These are phyloP conservation scores for Muntiacus muntjak DNA, from an alignment of 2,113 vertebrate genomes.

Conservation along the genomic window DNA sequence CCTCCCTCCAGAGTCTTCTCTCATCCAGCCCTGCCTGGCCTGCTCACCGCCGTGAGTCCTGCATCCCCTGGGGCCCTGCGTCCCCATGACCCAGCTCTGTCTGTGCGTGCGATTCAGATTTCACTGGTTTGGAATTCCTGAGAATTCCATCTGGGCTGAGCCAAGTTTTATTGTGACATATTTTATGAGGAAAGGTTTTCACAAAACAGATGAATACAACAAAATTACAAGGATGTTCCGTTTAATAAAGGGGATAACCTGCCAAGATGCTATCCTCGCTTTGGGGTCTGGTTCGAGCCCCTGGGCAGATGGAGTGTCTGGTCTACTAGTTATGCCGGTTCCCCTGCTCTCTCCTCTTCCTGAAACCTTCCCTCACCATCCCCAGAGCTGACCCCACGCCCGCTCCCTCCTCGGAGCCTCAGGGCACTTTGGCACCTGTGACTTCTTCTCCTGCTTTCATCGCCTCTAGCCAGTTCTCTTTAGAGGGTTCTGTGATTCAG, in stretches of 20 bases:
- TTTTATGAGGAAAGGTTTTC: not conserved
- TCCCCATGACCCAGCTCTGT: not conserved
- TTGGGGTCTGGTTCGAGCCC: not conserved
- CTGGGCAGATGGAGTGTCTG: not conserved
- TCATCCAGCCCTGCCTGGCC: no score
- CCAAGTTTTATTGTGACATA: not conserved
- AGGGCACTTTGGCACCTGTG: no score
- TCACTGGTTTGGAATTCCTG: not conserved
- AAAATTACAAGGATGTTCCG: not conserved
- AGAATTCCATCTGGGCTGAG: not conserved
- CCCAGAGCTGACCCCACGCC: fast-evolving
- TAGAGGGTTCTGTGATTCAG: not conserved
- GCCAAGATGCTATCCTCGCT: not conserved
- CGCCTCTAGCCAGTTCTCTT: not conserved
- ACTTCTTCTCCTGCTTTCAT: no score
- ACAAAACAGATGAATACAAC: conserved; percentile 32
- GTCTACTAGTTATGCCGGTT: fast-evolving
- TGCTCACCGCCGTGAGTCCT: not conserved
- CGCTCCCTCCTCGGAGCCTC: not conserved
- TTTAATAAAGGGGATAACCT: not conserved
- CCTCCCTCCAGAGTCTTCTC: not conserved
- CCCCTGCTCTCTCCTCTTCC: not conserved
- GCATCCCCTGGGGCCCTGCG: not conserved
- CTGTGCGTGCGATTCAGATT: not conserved
- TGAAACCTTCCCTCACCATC: not conserved